phyloP scores from a whole-genome alignment of 2,797 vertebrate species.

The Lepidocolaptes lacrymiger region DNA sequence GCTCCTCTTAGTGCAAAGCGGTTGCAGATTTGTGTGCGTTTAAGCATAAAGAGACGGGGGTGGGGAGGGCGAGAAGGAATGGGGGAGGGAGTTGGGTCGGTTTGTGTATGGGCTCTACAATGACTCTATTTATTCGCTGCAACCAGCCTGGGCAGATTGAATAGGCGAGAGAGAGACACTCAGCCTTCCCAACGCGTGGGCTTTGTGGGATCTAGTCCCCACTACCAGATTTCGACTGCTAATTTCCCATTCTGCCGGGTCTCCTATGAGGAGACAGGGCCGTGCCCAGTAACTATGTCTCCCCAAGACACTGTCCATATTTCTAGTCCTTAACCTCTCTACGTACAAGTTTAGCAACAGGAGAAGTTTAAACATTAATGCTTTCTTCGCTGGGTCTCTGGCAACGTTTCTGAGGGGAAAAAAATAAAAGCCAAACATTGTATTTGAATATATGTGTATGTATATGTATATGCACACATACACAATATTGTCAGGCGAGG shows the following conservation, averaged over 20 bases:
- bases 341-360: not conserved
- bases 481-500: not conserved
- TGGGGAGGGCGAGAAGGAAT: constrained; percentile 51
- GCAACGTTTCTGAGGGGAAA: not conserved
- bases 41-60: constrained; percentile 70
- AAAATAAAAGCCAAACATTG: not conserved
- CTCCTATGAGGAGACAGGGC: not conserved
- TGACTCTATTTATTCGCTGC: constrained; percentile 73
- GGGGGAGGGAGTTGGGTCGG: constrained; percentile 69
- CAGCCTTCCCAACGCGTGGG: constrained; percentile 66
- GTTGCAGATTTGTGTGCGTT: constrained; percentile 68
- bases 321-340: not conserved
- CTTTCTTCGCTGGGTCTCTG: not conserved
- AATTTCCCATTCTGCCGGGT: constrained; percentile 18
- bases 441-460: not conserved
- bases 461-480: too few species aligned
- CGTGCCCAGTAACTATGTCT: not conserved
- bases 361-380: not conserved
- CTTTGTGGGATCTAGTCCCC: constrained; percentile 67
- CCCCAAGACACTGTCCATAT: not conserved
- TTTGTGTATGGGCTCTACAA: constrained; percentile 70
- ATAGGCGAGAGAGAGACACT: constrained; percentile 63
- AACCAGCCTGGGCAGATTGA: constrained; percentile 67
- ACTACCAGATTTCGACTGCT: constrained; percentile 48
- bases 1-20: constrained; percentile 35